Base-by-base conservation (phyloP, 2,113 vertebrate species). In the Leucopsar rothschildi region DNA sequence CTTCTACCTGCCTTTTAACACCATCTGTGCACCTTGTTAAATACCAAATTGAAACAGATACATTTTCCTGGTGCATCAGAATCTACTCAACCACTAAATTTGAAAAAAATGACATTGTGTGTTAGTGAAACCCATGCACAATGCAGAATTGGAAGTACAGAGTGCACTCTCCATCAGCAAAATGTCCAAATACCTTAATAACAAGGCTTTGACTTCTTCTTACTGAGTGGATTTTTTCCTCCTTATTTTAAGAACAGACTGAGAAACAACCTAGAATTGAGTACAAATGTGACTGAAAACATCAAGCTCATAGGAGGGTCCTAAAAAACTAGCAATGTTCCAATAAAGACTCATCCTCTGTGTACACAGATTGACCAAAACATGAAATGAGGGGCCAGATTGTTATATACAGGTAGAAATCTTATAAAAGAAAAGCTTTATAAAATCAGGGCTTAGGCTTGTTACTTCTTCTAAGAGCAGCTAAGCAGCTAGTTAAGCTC, bases 11-110 rank as follows among this genome's bases (percentile, higher is more conserved):
- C 94, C 96, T 95, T 95, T 95, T 95, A 97, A 92, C 94, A 94
- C 96, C 97, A 96, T 97, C 97, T 96, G 95, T 95, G 96, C 94
- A 94, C 88, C 96, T 88, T 95, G 95, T 97, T 97, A 97, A 95
- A 95, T 90, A 92, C 11, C 60, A 95, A 90, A 97, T 95, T 88
- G 93, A 95, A 97, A 97, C 73, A 96, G 71, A 96, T 97, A 88
- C 25, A 50, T 95, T 91, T 76, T 96, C 89, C 88, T 94, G 56
- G 57, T 91, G 29, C 92, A 68, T 94, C 92, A 88, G 69, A 92
- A 95, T 91, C 59, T 86, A 88, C 56, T 45, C 68, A 87, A 33
- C 60, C 66, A 78, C 78, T 66, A 29, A 76, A 85, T 78, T 5
- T 49, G 66, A 90, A 77, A 93, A 93, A 95, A 95, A 91, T 53